A percentile compares a stretch with the other conserved stretches of the same genome.
phyloP scores from a whole-genome alignment of 2,888 invertebrate species.

The Drosophila maculinotata region DNA sequence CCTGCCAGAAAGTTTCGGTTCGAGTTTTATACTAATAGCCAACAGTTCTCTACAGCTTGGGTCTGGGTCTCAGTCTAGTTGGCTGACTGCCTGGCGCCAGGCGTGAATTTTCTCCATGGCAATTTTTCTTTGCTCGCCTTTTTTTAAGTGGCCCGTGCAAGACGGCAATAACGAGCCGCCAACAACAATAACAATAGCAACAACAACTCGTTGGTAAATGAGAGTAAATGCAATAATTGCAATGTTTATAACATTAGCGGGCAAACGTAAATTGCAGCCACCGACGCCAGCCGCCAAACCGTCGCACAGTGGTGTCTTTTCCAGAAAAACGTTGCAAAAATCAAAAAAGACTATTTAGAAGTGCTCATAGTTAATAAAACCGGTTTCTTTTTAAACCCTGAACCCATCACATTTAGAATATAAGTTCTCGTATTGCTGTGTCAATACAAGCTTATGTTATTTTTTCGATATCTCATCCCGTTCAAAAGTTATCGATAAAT shows the following conservation, averaged over 20 bases:
- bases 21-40: conserved; percentile 47
- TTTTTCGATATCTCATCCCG: no score
- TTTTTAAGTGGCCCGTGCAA: conserved; percentile 76
- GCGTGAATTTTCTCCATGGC: conserved; percentile 70
- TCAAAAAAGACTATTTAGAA: no score
- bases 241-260: conserved; percentile 76
- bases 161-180: conserved; percentile 65
- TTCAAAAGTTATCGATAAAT: no score
- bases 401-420: no score
- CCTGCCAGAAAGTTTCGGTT: conserved; percentile 14
- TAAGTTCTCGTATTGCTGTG: no score
- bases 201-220: conserved; percentile 66
- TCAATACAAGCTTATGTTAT: no score
- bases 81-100: conserved; percentile 70
- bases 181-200: conserved; percentile 33
- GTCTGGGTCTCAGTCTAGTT: conserved; percentile 1
- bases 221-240: conserved; percentile 82
- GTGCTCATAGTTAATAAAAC: no score
- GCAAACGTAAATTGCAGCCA: conserved; percentile 69
- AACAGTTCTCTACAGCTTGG: conserved; percentile 7
- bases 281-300: conserved; percentile 55
- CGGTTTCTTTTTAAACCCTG: no score
- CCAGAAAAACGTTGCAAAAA: no score
- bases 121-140: conserved; percentile 61
- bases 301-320: no score